Evolutionary conservation across 2,888 invertebrate species (phyloP), one percentile per base, ranked within the genome.

Genomic region (Gastrophysa polygoni): DNA sequence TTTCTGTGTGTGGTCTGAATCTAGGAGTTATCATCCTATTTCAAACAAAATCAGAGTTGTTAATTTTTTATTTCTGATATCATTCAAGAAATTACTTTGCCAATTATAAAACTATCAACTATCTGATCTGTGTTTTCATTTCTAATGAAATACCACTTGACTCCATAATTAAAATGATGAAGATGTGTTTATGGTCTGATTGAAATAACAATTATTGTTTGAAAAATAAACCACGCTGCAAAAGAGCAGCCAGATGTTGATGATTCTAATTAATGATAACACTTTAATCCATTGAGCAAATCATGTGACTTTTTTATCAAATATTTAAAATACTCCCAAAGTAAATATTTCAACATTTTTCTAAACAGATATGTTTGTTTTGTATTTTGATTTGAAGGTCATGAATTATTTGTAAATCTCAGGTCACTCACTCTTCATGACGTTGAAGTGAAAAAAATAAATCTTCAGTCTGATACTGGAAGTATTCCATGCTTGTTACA

Each of bases 301-400:
- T 28, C 28, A 49, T 49, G 10, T 24, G 1, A 44, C 17, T 51
- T 51, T 46, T 63, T 63, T 46, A n/a, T 24, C 61, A 59, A 34
- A 49, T 49, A 49, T 24, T 49, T 49, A 29, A 8, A 7, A 49
- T 14, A 49, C 49, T 49, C 16, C 16, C 1, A 17, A 49, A 28
- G 29, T 28, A 16, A 14, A 7, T 18, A 29, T 29, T 49, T 2
- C 16, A 29, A 3, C 18, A 1, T 1, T 47, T 49, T 49, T n/a
- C 4, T 4, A 38, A 49, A 10, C 29, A 49, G 17, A 49, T 29
- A 24, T 29, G 29, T 29, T 48, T 48, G 20, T 48, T 28, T 49
- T 49, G 4, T 38, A 24, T 29, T 28, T 10, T 49, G 46, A 14
- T 21, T 21, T 18, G 3, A 18, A 46, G 11, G 46, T 46, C n/a